Percentiles rank a stretch among this genome's conserved stretches.
These are phyloP conservation scores for Pipistrellus nathusii DNA, from an alignment of 2,797 vertebrate species.

Conservation along the genomic window DNA sequence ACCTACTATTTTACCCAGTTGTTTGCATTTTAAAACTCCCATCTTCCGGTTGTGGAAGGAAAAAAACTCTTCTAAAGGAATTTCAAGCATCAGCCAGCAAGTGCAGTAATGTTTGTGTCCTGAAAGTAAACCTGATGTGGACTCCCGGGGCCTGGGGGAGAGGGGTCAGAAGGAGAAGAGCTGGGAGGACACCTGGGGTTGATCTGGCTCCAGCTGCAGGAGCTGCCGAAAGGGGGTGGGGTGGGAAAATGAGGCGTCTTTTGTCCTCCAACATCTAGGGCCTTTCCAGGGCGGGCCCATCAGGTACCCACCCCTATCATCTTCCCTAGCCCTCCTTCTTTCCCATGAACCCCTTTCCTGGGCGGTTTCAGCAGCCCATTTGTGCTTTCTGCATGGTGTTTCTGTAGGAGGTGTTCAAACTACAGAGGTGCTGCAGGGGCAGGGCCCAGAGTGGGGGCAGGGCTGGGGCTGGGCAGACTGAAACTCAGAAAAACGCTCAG, in stretches of 20 bases:
- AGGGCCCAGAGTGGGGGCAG: neutral
- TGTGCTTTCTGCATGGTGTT: neutral
- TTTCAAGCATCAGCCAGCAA: slow-evolving; percentile 67
- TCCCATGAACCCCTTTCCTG: neutral
- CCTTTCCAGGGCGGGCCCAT: neutral
- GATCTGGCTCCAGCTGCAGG: neutral
- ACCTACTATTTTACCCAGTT: neutral
- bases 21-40: slow-evolving; percentile 33
- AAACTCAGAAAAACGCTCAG: slow-evolving; percentile 1
- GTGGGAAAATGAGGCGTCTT: neutral
- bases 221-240: neutral
- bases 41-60: neutral
- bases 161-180: neutral
- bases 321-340: neutral
- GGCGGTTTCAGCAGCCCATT: neutral
- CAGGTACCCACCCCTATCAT: neutral
- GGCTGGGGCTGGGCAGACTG: neutral
- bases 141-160: neutral
- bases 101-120: slow-evolving; percentile 35
- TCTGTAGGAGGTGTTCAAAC: neutral
- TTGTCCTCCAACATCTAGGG: neutral
- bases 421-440: neutral
- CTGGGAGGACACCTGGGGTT: neutral
- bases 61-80: slow-evolving; percentile 11
- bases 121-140: slow-evolving; percentile 11